phyloP scores from a whole-genome alignment of 2,797 vertebrate species.

The Clarias platycephalus region DNA sequence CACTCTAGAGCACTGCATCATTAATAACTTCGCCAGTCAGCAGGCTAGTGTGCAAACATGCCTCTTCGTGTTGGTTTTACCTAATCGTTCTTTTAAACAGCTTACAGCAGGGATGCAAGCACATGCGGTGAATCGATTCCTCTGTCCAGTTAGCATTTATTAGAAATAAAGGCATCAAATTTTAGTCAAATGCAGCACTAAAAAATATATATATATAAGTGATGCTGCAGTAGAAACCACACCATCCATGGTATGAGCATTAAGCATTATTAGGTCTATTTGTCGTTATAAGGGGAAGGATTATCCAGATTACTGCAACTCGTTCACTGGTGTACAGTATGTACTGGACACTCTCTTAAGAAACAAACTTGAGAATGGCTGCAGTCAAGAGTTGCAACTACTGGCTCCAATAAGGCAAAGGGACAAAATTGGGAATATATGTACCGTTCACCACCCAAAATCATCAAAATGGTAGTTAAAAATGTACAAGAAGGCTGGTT shows the following conservation, averaged over 20 bases:
- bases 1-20: conserved; percentile 24
- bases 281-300: neutral
- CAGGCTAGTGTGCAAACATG: neutral
- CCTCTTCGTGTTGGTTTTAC: neutral
- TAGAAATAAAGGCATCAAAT: neutral
- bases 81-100: neutral
- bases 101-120: neutral
- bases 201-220: too few species aligned
- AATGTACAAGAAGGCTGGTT: neutral
- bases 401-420: neutral
- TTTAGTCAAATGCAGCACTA: neutral
- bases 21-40: neutral
- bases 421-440: neutral
- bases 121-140: conserved; percentile 2
- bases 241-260: neutral
- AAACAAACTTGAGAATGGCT: neutral
- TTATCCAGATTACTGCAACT: neutral
- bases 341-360: neutral
- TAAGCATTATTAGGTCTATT: neutral
- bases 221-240: conserved; percentile 2
- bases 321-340: neutral
- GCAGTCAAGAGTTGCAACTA: neutral
- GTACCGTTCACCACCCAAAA: neutral
- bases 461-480: neutral
- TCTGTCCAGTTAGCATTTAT: neutral